Base-by-base conservation (phyloP, 2,888 invertebrate genomes). In the Philereme transversata region DNA sequence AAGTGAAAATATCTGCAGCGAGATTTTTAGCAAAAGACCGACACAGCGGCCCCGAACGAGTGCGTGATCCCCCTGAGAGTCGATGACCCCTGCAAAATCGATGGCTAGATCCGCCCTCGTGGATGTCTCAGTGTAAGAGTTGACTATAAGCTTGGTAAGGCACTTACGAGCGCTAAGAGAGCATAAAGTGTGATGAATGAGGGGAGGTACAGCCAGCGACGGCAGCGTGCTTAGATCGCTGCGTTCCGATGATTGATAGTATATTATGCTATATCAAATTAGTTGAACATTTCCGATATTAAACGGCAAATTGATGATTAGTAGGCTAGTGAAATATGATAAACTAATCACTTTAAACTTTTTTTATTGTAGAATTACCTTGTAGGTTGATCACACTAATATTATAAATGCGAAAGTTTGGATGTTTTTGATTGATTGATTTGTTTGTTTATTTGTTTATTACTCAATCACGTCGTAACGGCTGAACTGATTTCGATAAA, bases 161-260 rank as follows among this genome's bases (percentile, higher is more conserved):
- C 87, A 89, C 90, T 90, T 88, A 86, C 80, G 79, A 82, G 64
- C 53, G 59, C 62, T 65, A 57, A 67, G 62, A 65, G 81, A 81
- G 82, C 78, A 88, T 84, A 85, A 87, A 88, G 86, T 88, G 86
- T 90, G 91, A 90, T 90, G 88, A 86, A 90, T 85, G 88, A 84
- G 84, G 74, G 78, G 72, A 73, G 72, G 72, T 65, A 60, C 51
- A 69, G 69, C 71, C 70, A 73, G 69, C 67, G 75, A 78, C 81
- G 77, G 71, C 77, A 78, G 75, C 73, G 74, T 82, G 84, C 56
- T 56, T 36, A 52, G 83, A 83, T 84, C 86, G 80, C 67, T 78
- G 82, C 81, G 73, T 76, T 74, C 74, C 69, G 67, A 86, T 90
- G 91, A 91, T 91, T 87, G 89, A 90, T 90, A 84, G 82, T 80